Evolutionary conservation across 2,797 vertebrate genomes (phyloP).

Genomic region (Propithecus perrieri): DNA sequence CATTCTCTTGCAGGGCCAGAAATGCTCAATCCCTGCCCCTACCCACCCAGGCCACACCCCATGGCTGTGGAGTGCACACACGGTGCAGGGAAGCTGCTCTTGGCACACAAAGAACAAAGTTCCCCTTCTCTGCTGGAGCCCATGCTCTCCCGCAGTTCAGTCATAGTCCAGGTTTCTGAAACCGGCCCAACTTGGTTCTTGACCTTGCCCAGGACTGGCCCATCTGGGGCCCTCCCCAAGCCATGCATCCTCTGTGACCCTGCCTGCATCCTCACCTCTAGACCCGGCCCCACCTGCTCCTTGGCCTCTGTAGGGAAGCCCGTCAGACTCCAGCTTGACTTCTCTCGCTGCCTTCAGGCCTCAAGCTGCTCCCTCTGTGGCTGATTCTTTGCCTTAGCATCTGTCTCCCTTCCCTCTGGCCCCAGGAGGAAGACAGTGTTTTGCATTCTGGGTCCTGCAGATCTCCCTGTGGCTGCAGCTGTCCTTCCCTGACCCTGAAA

Average conservation of each 20-base stretch:
- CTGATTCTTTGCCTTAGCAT: background rate
- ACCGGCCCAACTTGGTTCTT: background rate
- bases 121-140: background rate
- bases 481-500: background rate
- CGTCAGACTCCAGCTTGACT: background rate
- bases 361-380: background rate
- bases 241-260: background rate
- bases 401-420: background rate
- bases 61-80: background rate
- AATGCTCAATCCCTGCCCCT: background rate
- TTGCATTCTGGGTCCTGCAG: background rate
- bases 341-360: background rate
- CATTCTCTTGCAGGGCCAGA: background rate
- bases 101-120: background rate
- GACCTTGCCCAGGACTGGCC: background rate
- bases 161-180: background rate
- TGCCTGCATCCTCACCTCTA: background rate
- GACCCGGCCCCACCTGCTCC: background rate
- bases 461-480: background rate
- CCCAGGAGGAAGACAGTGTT: background rate
- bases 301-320: background rate
- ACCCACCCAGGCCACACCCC: background rate
- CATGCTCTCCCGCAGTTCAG: background rate
- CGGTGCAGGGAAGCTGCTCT: background rate
- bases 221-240: background rate